A percentile compares a stretch with the other conserved stretches of the same genome.
Evolutionary conservation across 2,113 vertebrate genomes (phyloP).

Genomic region (Lichenostomus cassidix): DNA sequence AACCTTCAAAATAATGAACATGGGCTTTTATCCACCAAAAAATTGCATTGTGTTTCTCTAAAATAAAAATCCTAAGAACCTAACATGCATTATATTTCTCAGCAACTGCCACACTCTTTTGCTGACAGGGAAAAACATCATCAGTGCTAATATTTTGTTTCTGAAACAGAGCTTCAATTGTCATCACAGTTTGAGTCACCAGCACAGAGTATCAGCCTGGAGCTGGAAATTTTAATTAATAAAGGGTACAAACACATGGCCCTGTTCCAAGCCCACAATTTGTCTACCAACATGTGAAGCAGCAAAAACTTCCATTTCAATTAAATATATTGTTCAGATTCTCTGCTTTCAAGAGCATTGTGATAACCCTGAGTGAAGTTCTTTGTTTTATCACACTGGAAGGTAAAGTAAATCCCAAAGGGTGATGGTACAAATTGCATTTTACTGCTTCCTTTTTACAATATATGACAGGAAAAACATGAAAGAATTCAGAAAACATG

Average conservation of each 20-base stretch:
- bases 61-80: not conserved
- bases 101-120: not conserved
- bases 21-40: not conserved
- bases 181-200: constrained; percentile 36
- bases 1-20: not conserved
- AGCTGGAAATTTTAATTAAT: not conserved
- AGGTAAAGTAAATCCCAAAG: not conserved
- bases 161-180: not conserved
- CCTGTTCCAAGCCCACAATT: not conserved
- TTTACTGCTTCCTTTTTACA: not conserved
- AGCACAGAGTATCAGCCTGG: not conserved
- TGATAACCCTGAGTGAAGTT: not conserved
- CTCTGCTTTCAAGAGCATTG: not conserved
- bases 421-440: not conserved
- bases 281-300: not conserved
- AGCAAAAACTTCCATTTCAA: not conserved
- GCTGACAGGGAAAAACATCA: not conserved
- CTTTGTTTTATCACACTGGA: not conserved
- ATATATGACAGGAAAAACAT: not conserved
- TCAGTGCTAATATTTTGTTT: not conserved
- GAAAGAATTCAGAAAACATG: accelerated
- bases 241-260: not conserved
- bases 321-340: not conserved
- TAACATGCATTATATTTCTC: not conserved
- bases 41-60: not conserved